Conservation (phyloP, 1,140 invertebrate species). For the Heterodera carotae region DNA sequence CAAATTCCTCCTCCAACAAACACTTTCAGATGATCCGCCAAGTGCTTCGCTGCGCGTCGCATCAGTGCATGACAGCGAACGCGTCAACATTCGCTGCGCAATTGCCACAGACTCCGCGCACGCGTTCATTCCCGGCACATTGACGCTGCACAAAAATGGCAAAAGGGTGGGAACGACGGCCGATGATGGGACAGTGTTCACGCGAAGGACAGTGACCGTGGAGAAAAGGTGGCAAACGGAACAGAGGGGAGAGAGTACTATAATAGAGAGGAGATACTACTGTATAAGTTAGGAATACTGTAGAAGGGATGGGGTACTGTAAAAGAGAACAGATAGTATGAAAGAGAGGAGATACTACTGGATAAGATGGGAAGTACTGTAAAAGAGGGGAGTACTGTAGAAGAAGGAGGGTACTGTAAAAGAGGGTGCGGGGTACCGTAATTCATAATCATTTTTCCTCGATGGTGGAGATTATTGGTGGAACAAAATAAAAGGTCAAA, state of each 20-base stretch:
- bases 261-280: too few species aligned
- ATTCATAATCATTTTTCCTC: too few species aligned
- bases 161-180: constrained; percentile 15
- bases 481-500: too few species aligned
- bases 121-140: constrained; percentile 22
- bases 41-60: constrained; percentile 26
- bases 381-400: too few species aligned
- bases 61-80: constrained; percentile 2
- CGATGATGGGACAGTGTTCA: constrained; percentile 4
- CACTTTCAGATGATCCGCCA: constrained; percentile 9
- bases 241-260: too few species aligned
- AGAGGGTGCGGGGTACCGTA: too few species aligned
- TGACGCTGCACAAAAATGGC: constrained; percentile 27
- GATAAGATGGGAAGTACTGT: too few species aligned
- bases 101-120: constrained; percentile 14
- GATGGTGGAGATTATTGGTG: too few species aligned
- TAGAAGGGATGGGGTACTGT: too few species aligned
- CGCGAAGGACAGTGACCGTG: constrained; percentile 14
- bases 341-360: too few species aligned
- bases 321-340: too few species aligned
- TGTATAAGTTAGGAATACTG: background rate
- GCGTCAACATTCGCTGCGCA: constrained; percentile 13
- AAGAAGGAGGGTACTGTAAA: too few species aligned
- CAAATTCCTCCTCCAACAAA: background rate
- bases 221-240: constrained; percentile 6